A percentile compares a stretch with the other conserved stretches of the same genome.
Conservation (phyloP, 2,797 vertebrate genomes). For the Anguilla obscura region DNA sequence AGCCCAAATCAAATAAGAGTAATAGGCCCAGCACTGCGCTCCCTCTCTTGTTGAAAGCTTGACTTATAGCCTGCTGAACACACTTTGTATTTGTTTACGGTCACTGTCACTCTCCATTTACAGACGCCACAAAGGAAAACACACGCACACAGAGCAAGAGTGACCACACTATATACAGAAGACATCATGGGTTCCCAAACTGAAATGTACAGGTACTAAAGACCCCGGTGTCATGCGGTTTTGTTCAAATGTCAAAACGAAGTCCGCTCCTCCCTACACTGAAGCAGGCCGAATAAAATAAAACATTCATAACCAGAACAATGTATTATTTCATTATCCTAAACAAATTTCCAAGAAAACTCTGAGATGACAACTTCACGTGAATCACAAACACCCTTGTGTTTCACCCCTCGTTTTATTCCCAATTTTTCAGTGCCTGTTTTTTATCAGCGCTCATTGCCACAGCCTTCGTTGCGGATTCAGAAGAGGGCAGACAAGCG, state of each 20-base stretch:
- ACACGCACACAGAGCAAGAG: too few species aligned
- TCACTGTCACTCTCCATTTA: not conserved
- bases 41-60: not conserved
- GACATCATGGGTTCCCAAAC: not conserved
- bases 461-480: not conserved
- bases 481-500: not conserved
- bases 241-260: not conserved
- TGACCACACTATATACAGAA: not conserved
- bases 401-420: not conserved
- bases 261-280: too few species aligned
- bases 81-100: constrained; percentile 5
- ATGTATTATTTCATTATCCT: too few species aligned
- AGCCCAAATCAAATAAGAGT: constrained; percentile 28
- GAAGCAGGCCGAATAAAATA: too few species aligned
- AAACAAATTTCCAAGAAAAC: not conserved
- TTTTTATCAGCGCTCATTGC: not conserved
- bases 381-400: not conserved
- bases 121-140: not conserved
- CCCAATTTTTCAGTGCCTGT: not conserved
- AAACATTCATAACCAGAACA: too few species aligned
- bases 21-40: not conserved
- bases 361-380: not conserved
- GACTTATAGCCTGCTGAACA: constrained; percentile 8
- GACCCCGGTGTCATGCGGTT: not conserved
- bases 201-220: not conserved